Base-by-base conservation (phyloP, 2,888 invertebrate species). In the Frankliniella intonsa region DNA sequence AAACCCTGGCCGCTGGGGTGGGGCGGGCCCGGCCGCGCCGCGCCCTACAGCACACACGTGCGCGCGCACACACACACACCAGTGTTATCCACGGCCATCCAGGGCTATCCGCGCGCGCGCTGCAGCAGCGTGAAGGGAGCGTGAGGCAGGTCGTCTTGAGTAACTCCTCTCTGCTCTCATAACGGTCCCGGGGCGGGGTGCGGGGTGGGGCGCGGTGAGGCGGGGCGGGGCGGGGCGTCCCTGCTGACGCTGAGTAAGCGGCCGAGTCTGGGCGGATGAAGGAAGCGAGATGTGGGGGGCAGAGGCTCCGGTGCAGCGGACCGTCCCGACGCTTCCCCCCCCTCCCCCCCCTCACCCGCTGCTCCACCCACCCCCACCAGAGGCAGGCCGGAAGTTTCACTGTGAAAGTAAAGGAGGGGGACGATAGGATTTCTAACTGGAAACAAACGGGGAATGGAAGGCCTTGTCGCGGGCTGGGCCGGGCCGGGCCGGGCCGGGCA, bases 161-260 rank as follows among this genome's bases (percentile, higher is more conserved):
- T 76, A 76, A 76, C 69, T 76, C 69, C 22, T 76, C 69, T 55
- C 55, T 55, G 69, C 69, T 76, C 69, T 76, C 69, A 76, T 76
- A 76, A 76, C 69, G 69, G 69, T 2, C 55, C 55, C 12, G 12
- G 55, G 19, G 55, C 10, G 55, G n/a, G n/a, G 3, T 38, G 38
- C 38, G 3, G 38, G 55, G 55, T 12, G 55, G 55, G 55, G 55
- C 69, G 69, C 25, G 69, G 69, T 22, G 69, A 9, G 69, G 69
- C 69, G 69, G 69, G 69, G 22, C 22, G 69, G 22, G 55, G 51
- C 12, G 51, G 51, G 51, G 51, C 12, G 51, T 9, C 38, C 55
- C 17, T 22, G 69, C 69, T 25, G 69, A 22, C 69, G 69, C 25
- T 25, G 69, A 69, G 69, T 69, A 69, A 69, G 69, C 69, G 69